These are phyloP conservation scores for Eupsittula cactorum DNA, from an alignment of 2,113 vertebrate species.

Conservation along the genomic window DNA sequence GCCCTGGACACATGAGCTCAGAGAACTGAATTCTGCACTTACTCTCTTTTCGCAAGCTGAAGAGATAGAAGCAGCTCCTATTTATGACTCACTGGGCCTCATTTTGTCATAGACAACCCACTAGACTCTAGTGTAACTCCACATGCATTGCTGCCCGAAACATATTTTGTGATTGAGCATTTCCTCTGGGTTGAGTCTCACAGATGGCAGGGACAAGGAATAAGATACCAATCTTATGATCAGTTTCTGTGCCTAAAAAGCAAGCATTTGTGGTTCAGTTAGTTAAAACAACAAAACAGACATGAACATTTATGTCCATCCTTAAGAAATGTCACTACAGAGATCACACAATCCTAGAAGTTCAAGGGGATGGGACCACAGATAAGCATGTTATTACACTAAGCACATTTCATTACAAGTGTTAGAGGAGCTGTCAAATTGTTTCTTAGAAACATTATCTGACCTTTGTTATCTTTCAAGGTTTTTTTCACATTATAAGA, in stretches of 20 bases:
- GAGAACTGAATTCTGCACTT: background rate
- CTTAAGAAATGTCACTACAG: background rate
- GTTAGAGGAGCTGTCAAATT: background rate
- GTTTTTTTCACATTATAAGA: background rate
- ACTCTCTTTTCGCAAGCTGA: background rate
- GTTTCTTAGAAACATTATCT: background rate
- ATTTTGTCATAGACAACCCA: background rate
- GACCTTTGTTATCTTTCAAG: slow-evolving; percentile 8
- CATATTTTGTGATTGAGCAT: background rate
- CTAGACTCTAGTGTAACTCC: background rate
- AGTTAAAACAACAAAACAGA: background rate
- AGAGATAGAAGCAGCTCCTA: background rate
- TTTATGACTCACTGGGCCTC: background rate
- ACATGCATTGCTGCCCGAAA: background rate
- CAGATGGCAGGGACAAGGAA: background rate
- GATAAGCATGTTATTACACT: background rate
- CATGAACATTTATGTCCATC: background rate
- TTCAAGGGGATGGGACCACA: background rate
- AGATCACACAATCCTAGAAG: background rate
- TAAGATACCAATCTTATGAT: background rate
- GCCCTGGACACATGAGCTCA: background rate
- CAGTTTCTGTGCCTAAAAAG: background rate
- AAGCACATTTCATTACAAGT: background rate
- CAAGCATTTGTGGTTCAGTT: background rate
- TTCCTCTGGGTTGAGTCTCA: background rate